phyloP scores from a whole-genome alignment of 2,888 invertebrate species.

The Eretmocerus hayati region DNA sequence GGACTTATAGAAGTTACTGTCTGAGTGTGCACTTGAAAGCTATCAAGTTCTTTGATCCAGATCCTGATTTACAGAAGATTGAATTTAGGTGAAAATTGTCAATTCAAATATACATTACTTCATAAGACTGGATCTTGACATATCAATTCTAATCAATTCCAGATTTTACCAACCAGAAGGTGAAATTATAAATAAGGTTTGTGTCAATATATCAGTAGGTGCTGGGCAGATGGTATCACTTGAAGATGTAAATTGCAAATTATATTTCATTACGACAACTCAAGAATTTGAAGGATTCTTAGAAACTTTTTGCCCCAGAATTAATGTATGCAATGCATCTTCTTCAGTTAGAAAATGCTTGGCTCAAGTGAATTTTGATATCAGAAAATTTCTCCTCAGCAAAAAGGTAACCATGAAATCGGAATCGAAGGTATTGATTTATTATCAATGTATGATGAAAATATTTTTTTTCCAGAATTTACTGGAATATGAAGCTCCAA shows the following conservation, averaged over 20 bases:
- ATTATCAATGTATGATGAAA: too few relatives aligned
- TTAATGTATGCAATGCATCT: slow-evolving; percentile 36
- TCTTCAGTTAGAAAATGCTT: slow-evolving; percentile 26
- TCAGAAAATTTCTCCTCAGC: slow-evolving; percentile 32
- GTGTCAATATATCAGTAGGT: slow-evolving; percentile 24
- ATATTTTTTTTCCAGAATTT: too few relatives aligned
- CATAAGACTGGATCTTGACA: not conserved
- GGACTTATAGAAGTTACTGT: slow-evolving; percentile 38
- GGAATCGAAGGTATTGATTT: too few relatives aligned
- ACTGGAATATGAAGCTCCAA: slow-evolving; percentile 31
- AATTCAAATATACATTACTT: not conserved
- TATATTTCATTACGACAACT: slow-evolving; percentile 39
- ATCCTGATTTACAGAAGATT: slow-evolving; percentile 28
- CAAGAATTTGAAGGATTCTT: slow-evolving; percentile 39
- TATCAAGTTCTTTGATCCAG: slow-evolving; percentile 30
- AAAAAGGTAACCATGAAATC: slow-evolving; percentile 29
- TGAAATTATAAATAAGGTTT: slow-evolving; percentile 33
- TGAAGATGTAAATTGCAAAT: slow-evolving; percentile 37
- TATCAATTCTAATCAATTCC: slow-evolving; percentile 1
- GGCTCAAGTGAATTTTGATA: slow-evolving; percentile 33
- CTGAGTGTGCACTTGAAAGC: slow-evolving; percentile 32
- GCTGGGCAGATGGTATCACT: slow-evolving; percentile 32
- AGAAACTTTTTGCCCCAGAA: slow-evolving; percentile 37
- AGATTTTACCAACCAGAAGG: slow-evolving; percentile 44
- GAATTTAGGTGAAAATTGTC: slow-evolving; percentile 37